Percentiles rank a stretch among this genome's conserved stretches.
phyloP scores from a whole-genome alignment of 1,140 invertebrate genomes.

The Neomicropteryx cornuta region DNA sequence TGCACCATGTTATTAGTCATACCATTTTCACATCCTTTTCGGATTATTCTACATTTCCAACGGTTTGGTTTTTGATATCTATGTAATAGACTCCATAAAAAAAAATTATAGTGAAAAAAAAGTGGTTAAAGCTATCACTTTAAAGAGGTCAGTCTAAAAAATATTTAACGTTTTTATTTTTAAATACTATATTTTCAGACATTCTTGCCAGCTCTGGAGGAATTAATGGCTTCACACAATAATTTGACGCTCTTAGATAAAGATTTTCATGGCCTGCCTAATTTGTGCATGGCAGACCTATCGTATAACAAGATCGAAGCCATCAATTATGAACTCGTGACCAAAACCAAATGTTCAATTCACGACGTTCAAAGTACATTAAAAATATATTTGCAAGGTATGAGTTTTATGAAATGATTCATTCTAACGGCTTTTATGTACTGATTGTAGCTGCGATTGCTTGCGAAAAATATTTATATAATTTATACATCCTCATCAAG shows the following conservation, averaged over 20 bases:
- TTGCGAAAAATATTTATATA: not conserved
- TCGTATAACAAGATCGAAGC: slow-evolving; percentile 61
- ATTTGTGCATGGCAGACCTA: slow-evolving; percentile 64
- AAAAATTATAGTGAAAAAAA: too few species aligned
- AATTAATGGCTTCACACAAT: slow-evolving; percentile 64
- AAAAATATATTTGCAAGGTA: slow-evolving; percentile 70
- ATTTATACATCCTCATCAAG: not conserved
- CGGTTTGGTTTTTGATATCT: too few species aligned
- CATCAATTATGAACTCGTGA: slow-evolving; percentile 59
- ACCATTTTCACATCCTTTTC: too few species aligned
- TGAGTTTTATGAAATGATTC: slow-evolving; percentile 11
- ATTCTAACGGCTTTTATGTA: not conserved
- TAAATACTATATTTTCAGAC: slow-evolving; percentile 54
- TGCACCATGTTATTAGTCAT: too few species aligned
- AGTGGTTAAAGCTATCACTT: too few species aligned
- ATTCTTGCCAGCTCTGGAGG: slow-evolving; percentile 60
- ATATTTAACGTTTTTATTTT: slow-evolving; percentile 6
- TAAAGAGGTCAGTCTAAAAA: too few species aligned
- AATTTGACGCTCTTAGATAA: slow-evolving; percentile 55
- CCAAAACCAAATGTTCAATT: slow-evolving; percentile 63
- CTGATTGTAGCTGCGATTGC: slow-evolving; percentile 1
- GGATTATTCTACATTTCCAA: too few species aligned
- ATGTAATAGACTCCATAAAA: too few species aligned
- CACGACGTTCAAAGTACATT: slow-evolving; percentile 63
- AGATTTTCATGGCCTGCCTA: slow-evolving; percentile 69